These are phyloP conservation scores for Bombylius major DNA, from an alignment of 2,888 invertebrate genomes.

Conservation along the genomic window DNA sequence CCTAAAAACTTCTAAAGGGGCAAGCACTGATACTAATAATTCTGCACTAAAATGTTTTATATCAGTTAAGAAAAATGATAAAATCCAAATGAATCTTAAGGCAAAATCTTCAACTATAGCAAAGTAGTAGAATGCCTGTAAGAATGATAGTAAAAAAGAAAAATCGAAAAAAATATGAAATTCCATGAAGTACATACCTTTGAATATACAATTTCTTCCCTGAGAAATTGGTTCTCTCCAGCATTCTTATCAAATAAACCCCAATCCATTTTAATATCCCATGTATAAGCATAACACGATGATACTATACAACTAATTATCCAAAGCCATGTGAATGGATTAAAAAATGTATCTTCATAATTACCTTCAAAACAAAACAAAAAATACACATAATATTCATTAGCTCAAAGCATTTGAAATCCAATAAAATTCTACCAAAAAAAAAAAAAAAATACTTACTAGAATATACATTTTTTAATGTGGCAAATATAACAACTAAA, in stretches of 20 bases:
- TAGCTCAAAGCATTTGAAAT: neutral
- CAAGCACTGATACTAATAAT: constrained; percentile 69
- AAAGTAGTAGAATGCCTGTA: constrained; percentile 85
- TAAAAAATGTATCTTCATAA: constrained; percentile 51
- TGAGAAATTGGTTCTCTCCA: constrained; percentile 78
- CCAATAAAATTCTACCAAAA: neutral
- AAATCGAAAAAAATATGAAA: neutral
- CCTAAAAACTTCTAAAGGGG: constrained; percentile 82
- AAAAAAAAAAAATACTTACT: constrained; percentile 35
- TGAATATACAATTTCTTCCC: constrained; percentile 92
- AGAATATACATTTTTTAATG: constrained; percentile 51
- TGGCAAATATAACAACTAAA: constrained; percentile 78
- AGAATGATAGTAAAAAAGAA: constrained; percentile 21
- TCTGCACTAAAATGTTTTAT: constrained; percentile 62
- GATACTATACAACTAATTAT: constrained; percentile 71
- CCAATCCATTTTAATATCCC: constrained; percentile 99
- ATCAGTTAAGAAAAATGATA: constrained; percentile 74
- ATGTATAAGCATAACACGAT: constrained; percentile 89
- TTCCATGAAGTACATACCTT: constrained; percentile 47
- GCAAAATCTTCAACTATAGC: constrained; percentile 92
- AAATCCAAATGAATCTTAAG: constrained; percentile 85
- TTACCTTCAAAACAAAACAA: constrained; percentile 35
- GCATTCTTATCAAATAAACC: constrained; percentile 85
- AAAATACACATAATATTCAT: constrained; percentile 11
- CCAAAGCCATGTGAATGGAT: constrained; percentile 85